Conservation (phyloP, 2,888 invertebrate genomes). For the Macaria liturata region DNA sequence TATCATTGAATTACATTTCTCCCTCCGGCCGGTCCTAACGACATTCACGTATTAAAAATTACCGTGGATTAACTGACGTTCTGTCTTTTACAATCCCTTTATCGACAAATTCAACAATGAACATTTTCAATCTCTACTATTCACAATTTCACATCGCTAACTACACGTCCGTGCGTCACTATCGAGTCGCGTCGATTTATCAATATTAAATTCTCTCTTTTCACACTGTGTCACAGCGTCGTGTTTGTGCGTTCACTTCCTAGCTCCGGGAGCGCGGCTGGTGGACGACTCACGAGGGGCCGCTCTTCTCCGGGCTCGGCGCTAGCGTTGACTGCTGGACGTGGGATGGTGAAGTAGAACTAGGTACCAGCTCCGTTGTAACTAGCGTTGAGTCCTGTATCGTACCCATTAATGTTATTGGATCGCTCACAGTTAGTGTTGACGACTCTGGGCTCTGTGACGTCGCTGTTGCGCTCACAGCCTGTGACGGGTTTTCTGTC, state of each 20-base stretch:
- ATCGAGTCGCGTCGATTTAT: slow-evolving; percentile 51
- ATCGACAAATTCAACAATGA: slow-evolving; percentile 71
- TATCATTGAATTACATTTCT: slow-evolving; percentile 53
- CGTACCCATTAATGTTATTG: too few species aligned
- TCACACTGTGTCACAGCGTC: slow-evolving; percentile 49
- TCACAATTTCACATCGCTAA: slow-evolving; percentile 75
- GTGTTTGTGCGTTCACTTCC: slow-evolving; percentile 46
- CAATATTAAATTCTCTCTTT: slow-evolving; percentile 50
- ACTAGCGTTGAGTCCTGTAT: too few species aligned
- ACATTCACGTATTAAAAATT: slow-evolving; percentile 43
- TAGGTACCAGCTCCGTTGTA: too few species aligned
- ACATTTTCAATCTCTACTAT: slow-evolving; percentile 68
- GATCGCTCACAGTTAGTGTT: too few species aligned
- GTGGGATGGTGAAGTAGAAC: too few species aligned
- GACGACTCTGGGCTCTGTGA: too few species aligned
- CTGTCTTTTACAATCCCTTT: slow-evolving; percentile 64
- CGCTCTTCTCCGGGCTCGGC: slow-evolving; percentile 32
- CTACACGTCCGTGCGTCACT: slow-evolving; percentile 63
- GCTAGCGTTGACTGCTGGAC: slow-evolving; percentile 2
- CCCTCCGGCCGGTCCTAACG: slow-evolving; percentile 50
- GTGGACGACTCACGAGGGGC: slow-evolving; percentile 51
- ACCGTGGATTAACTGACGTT: slow-evolving; percentile 58
- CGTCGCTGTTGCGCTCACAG: too few species aligned
- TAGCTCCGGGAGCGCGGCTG: slow-evolving; percentile 24
- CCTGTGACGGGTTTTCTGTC: too few species aligned